Conservation (phyloP, 2,797 vertebrate genomes). For the Limnodromus scolopaceus region DNA sequence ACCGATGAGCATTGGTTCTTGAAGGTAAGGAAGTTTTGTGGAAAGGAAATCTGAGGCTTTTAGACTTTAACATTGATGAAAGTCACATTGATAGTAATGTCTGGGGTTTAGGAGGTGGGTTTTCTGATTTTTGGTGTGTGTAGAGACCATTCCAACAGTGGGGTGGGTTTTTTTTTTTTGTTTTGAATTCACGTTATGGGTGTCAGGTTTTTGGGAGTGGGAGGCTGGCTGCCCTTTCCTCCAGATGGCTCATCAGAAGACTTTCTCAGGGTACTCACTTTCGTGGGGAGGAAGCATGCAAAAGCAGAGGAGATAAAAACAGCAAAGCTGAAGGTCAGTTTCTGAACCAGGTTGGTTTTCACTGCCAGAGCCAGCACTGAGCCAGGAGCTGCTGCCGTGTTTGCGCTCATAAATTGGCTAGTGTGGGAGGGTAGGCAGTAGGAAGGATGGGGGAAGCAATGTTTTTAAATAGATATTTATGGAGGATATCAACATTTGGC, state of each 20-base stretch:
- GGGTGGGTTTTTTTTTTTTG: background rate
- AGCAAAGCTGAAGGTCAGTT: conserved; percentile 46
- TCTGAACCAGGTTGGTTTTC: background rate
- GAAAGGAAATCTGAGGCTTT: background rate
- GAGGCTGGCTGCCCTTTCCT: conserved; percentile 44
- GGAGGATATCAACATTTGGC: conserved; percentile 46
- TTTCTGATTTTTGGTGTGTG: background rate
- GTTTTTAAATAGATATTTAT: conserved; percentile 52
- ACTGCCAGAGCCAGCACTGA: background rate
- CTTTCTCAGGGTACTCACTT: background rate
- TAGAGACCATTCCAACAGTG: background rate
- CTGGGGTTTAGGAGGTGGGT: background rate
- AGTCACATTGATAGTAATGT: background rate
- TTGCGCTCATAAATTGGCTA: background rate
- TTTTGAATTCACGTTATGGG: background rate
- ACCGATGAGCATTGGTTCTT: rapidly evolving
- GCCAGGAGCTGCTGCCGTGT: background rate
- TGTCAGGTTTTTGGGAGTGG: conserved; percentile 6
- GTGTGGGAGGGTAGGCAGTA: background rate
- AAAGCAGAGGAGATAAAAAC: background rate
- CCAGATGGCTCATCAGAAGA: conserved; percentile 30
- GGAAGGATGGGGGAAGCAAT: conserved; percentile 25
- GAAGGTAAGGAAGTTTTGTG: background rate
- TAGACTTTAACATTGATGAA: background rate
- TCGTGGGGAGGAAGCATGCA: background rate